Percentiles rank a stretch among this genome's conserved stretches.
phyloP scores from a whole-genome alignment of 2,113 vertebrate species.

The Gnathonemus longibarbis region DNA sequence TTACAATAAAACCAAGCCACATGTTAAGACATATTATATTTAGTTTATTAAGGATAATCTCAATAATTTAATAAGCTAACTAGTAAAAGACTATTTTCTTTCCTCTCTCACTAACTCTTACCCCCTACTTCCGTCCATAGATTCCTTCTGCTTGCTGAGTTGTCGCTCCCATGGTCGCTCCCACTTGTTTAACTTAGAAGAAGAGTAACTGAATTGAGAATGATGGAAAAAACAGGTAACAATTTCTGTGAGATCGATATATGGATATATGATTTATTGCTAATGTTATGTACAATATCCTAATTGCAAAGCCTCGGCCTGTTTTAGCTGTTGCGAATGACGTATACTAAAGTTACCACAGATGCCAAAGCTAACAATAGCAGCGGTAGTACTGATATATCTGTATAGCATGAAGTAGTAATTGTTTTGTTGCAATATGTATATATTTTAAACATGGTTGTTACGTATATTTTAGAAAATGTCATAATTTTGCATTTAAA shows the following conservation, averaged over 20 bases:
- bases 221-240: slow-evolving; percentile 60
- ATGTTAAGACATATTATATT: neutral
- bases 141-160: neutral
- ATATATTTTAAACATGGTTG: neutral
- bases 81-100: neutral
- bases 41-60: neutral
- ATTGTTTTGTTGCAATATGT: neutral
- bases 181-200: neutral
- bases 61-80: neutral
- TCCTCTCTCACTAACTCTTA: neutral
- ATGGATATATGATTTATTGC: neutral
- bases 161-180: slow-evolving; percentile 3
- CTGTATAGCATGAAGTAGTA: neutral
- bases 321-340: neutral
- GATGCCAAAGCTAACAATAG: neutral
- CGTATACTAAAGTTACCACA: neutral
- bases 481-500: neutral
- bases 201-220: neutral
- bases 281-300: neutral
- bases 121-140: neutral
- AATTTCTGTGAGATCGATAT: neutral
- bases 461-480: neutral
- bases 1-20: neutral
- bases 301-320: neutral
- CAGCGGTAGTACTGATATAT: neutral